Conservation (phyloP, 1,140 invertebrate species). For the Meloidogyne floridensis region DNA sequence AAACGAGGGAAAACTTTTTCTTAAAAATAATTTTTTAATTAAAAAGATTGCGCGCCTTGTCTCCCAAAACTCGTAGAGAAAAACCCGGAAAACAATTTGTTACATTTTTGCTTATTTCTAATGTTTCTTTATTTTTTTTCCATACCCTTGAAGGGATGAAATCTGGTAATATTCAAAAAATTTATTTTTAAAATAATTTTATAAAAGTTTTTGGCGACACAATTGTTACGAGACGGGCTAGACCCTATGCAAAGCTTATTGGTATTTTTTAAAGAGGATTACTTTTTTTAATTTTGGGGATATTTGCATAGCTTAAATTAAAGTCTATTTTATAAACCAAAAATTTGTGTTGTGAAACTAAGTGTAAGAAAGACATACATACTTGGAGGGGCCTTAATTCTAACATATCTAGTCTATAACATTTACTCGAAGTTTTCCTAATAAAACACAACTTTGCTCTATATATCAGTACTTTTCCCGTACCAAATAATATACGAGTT, state of each 20-base stretch:
- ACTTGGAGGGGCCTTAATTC: no score
- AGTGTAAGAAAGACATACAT: no score
- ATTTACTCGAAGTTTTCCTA: no score
- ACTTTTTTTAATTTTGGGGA: no score
- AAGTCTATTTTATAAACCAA: no score
- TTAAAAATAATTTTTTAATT: not conserved
- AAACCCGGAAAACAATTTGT: slow-evolving; percentile 65
- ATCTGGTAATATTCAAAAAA: slow-evolving; percentile 18
- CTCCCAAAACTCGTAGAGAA: slow-evolving; percentile 38
- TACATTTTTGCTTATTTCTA: slow-evolving; percentile 63
- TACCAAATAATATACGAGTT: no score
- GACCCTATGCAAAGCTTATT: slow-evolving; percentile 58
- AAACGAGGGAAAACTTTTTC: not conserved
- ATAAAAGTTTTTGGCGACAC: slow-evolving; percentile 45
- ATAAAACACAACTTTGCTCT: no score
- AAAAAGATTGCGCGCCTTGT: slow-evolving; percentile 56
- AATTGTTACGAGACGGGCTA: slow-evolving; percentile 34
- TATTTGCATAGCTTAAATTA: no score
- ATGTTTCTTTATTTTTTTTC: slow-evolving; percentile 64
- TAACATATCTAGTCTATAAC: no score
- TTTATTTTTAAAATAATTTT: not conserved
- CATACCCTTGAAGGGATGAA: slow-evolving; percentile 64
- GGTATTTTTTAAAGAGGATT: not conserved
- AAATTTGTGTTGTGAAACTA: no score
- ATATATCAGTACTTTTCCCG: no score